Evolutionary conservation across 2,113 vertebrate species (phyloP), one percentile per base, ranked within the genome.

Genomic region (Eolophus roseicapilla): DNA sequence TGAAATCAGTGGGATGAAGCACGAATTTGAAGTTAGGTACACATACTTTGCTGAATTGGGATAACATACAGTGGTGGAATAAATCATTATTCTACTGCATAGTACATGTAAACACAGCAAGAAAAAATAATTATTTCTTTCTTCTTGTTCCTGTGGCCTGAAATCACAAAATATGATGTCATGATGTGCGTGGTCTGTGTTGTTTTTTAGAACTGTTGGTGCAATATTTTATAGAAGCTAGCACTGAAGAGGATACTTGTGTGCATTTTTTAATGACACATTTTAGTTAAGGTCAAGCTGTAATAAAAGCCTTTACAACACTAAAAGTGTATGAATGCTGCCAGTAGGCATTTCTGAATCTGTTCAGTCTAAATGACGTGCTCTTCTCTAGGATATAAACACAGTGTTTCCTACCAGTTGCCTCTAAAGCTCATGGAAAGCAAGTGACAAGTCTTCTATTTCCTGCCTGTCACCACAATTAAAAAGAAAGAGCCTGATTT

Each of bases 241-340:
- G 25, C 57, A 27, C 18, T 39, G 25, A 69, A 69, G 24, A 64
- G 1, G 28, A 23, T 53, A 59, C 9, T 41, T 63, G 2, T 31
- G 13, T 63, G 7, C 28, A 7, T 25, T 62, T 94, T 80, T 70
- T 50, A 73, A 57, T 64, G 50, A 23, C n/a, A 47, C 11, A 23
- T 70, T 93, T 88, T 82, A 94, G 77, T 68, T 90, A 80, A 84
- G 60, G 17, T 82, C 55, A 81, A 63, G 9, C 39, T 64, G 17
- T 41, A 70, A 82, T 57, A 60, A 87, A 93, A 95, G 43, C 19
- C 13, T 80, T 88, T 67, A 46, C 12, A 71, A 16, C 11, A 50
- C 43, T 62, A 73, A n/a, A 78, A 86, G 9, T 49, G 7, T 21
- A 33, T 28, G 27, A 53, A 55, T 64, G 17, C 31, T 94, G 87